Conservation (phyloP, 1,140 invertebrate species). For the Maconellicoccus hirsutus region DNA sequence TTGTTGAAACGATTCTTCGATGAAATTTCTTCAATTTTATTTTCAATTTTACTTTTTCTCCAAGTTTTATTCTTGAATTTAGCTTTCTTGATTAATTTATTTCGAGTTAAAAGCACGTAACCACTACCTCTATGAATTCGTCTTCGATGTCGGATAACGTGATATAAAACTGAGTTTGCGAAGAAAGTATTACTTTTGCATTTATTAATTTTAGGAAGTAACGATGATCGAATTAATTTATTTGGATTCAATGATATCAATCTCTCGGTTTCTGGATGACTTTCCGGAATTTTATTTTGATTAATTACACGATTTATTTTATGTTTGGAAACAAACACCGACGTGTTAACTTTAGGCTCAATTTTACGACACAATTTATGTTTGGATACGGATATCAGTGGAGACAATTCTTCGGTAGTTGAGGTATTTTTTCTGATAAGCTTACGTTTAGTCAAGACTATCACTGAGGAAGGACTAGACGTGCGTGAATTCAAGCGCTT, state of each 20-base stretch:
- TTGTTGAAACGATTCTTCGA: neutral
- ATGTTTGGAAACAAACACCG: neutral
- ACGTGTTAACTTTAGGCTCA: neutral
- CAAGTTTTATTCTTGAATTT: neutral
- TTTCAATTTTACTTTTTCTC: neutral
- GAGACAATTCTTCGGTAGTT: neutral
- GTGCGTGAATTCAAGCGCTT: neutral
- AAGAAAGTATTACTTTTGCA: neutral
- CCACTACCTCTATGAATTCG: neutral
- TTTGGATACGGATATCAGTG: neutral
- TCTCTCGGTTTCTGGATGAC: neutral
- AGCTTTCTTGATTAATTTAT: slow-evolving; percentile 10
- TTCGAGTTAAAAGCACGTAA: neutral
- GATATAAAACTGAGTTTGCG: neutral
- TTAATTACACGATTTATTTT: neutral
- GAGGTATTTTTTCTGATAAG: neutral
- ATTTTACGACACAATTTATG: neutral
- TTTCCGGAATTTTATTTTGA: neutral
- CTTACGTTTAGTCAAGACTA: neutral
- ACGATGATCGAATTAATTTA: neutral
- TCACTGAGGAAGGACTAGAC: neutral
- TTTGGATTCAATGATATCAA: neutral
- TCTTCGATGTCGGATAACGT: neutral
- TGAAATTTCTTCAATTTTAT: neutral
- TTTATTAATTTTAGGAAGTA: neutral